Base-by-base conservation (phyloP, 2,113 vertebrate genomes). In the Chloropsis cyanopogon region DNA sequence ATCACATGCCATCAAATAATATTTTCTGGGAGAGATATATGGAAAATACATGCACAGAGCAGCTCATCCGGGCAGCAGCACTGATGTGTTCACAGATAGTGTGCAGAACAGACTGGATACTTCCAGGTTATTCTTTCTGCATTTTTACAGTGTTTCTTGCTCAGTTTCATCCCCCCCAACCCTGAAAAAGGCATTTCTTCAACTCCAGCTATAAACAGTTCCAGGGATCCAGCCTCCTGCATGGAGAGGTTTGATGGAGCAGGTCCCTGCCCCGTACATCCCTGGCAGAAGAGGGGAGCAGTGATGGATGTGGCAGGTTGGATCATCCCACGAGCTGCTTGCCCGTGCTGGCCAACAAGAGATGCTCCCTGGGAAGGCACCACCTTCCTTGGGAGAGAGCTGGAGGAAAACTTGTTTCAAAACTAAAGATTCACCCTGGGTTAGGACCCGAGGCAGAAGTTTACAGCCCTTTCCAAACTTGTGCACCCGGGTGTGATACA, bases 401-500 rank as follows among this genome's bases (percentile, higher is more conserved):
- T 53, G 53, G 24, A 23, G 20, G 17, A 28, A 6, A 54, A 57
- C 37, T 61, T 54, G 46, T 37, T 28, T 13, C 28, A 23, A 76
- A 76, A 75, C 24, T 4, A 26, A 28, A 77, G 33, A n/a, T n/a
- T 46, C 23, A 10, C 3, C 16, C 3, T 3, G n/a, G 26, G 6
- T 41, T 31, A 20, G 39, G 22, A 83, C 12, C 28, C 1, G 39
- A 63, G 65, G 59, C 23, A 69, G 46, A 82, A 82, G 85, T 90
- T 72, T 44, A 16, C 29, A 83, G 42, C 24, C 31, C 14, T 82
- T 83, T 61, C 50, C 39, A 35, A 91, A 69, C 59, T 86, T 60
- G n/a, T 69, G 53, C 9, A 28, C 7, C 19, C 1, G 0, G 0
- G 44, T 0, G 1, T 37, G 42, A 19, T 2, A 1, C 16, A 9